These are phyloP conservation scores for Manis crassicaudata DNA, from an alignment of 2,797 vertebrate species.

Conservation along the genomic window DNA sequence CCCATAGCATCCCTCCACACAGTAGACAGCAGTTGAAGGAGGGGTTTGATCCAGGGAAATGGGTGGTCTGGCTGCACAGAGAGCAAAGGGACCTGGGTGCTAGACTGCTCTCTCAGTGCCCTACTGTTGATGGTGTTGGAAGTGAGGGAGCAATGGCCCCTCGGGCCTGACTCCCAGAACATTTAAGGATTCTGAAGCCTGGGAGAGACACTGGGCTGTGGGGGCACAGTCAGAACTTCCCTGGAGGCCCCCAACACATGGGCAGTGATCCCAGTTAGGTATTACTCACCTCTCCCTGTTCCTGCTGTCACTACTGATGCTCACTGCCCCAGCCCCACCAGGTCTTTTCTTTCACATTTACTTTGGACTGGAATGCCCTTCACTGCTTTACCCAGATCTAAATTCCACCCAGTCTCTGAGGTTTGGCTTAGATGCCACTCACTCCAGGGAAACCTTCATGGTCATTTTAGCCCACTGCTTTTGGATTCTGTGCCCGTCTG, in stretches of 20 bases:
- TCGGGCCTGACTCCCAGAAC: not conserved
- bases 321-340: not conserved
- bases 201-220: not conserved
- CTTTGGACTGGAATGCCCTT: not conserved
- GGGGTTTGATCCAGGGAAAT: not conserved
- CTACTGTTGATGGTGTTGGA: not conserved
- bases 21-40: constrained; percentile 21
- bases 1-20: constrained; percentile 16
- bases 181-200: not conserved
- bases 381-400: not conserved
- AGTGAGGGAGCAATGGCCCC: not conserved
- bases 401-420: not conserved
- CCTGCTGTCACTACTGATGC: too few relatives aligned
- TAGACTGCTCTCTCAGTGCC: not conserved
- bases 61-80: not conserved
- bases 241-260: not conserved
- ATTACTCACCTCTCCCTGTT: not conserved
- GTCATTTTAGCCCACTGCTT: not conserved
- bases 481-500: not conserved
- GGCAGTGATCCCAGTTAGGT: not conserved
- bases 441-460: not conserved
- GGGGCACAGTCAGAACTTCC: not conserved
- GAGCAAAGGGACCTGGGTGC: not conserved
- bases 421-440: not conserved
- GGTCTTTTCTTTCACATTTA: not conserved